phyloP scores from a whole-genome alignment of 2,797 vertebrate species.

The Erethizon dorsatum region DNA sequence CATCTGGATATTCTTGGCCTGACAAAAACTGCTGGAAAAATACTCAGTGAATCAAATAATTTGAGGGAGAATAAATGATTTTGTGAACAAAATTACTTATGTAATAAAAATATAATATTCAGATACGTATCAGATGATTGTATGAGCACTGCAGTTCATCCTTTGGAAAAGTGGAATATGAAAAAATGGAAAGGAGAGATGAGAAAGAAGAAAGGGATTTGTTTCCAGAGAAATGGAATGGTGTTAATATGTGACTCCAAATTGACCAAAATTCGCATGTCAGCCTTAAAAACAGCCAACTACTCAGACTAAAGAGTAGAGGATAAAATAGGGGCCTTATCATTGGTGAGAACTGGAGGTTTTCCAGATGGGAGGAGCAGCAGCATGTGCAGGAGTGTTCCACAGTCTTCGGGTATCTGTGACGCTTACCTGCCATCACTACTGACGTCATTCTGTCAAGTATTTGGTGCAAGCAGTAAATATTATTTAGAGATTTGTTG shows the following conservation, averaged over 20 bases:
- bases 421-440: not conserved
- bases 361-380: not conserved
- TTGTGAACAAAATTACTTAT: not conserved
- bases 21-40: not conserved
- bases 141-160: not conserved
- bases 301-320: not conserved
- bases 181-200: slow-evolving; percentile 1
- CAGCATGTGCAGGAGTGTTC: too few relatives aligned
- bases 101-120: not conserved
- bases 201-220: not conserved
- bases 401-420: not conserved
- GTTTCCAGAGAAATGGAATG: slow-evolving; percentile 9
- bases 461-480: not conserved
- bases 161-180: not conserved
- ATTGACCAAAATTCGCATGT: not conserved
- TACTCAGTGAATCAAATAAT: not conserved
- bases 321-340: not conserved
- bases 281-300: not conserved
- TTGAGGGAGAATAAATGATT: not conserved
- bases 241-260: not conserved
- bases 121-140: not conserved
- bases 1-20: too few relatives aligned
- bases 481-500: not conserved
- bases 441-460: not conserved
- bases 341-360: not conserved